Conservation (phyloP, 2,113 vertebrate genomes). For the Fregetta grallaria region DNA sequence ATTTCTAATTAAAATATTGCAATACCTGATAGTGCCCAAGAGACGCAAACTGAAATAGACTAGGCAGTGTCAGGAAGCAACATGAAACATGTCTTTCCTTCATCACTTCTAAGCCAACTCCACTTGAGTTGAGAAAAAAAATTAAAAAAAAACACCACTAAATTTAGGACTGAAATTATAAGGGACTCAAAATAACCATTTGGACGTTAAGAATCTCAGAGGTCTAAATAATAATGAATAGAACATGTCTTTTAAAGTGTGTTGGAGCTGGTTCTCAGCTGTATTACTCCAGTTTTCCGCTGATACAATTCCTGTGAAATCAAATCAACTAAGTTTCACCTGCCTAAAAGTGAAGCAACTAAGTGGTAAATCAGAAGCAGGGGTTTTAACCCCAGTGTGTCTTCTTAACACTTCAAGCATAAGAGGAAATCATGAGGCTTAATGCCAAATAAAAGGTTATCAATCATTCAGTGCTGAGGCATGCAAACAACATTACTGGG, state of each 20-base stretch:
- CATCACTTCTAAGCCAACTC: not conserved
- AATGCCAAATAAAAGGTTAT: not conserved
- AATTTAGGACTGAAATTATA: slow-evolving; percentile 27
- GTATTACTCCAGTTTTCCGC: not conserved
- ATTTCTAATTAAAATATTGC: not conserved
- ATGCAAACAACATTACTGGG: not conserved
- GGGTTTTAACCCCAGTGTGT: not conserved
- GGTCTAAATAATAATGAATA: slow-evolving; percentile 24
- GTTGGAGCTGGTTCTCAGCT: not conserved
- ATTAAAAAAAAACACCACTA: not conserved
- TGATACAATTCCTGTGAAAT: slow-evolving; percentile 9
- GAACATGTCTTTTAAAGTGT: not conserved
- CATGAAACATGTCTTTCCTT: not conserved
- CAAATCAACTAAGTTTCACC: not conserved
- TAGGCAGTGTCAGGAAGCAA: not conserved
- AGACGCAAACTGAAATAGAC: not conserved
- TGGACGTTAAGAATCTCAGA: slow-evolving; percentile 16
- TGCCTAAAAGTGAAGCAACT: not conserved
- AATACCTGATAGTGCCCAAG: not conserved
- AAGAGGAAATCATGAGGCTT: not conserved
- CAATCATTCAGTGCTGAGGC: not conserved
- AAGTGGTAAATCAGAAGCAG: not conserved
- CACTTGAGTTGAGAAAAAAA: not conserved
- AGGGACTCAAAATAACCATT: not conserved
- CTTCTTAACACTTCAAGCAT: not conserved